Evolutionary conservation across 2,888 invertebrate species (phyloP).

Genomic region (Dryocosmus kuriphilus): DNA sequence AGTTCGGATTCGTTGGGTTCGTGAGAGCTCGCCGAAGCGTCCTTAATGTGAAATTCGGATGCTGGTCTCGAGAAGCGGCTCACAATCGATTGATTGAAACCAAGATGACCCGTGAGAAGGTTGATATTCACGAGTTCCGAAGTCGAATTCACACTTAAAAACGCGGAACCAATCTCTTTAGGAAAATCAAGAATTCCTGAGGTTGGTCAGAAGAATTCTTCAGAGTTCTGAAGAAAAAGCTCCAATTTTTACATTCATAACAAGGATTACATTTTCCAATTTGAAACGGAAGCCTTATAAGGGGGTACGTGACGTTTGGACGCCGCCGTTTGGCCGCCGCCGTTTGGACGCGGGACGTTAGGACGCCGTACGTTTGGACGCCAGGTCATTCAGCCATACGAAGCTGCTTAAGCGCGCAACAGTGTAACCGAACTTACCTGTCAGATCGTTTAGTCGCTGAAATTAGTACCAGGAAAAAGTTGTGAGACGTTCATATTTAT

Average conservation of each 20-base stretch:
- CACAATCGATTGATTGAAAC: conserved; percentile 21
- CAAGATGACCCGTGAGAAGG: conserved; percentile 32
- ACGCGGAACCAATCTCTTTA: conserved; percentile 13
- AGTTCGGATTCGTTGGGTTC: conserved; percentile 29
- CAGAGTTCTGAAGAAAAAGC: background rate
- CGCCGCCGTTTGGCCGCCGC: too few relatives aligned
- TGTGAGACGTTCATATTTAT: too few relatives aligned
- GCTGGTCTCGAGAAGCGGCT: conserved; percentile 22
- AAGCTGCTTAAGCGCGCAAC: too few relatives aligned
- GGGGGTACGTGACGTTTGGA: too few relatives aligned
- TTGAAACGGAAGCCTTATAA: background rate
- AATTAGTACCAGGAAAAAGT: too few relatives aligned
- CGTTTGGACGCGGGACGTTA: too few relatives aligned
- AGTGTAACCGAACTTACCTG: too few relatives aligned
- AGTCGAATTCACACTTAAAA: conserved; percentile 4
- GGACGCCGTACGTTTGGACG: too few relatives aligned
- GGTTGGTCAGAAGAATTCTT: background rate
- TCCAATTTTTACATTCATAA: background rate
- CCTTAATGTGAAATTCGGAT: conserved; percentile 35
- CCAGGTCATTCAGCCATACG: too few relatives aligned
- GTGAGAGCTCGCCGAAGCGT: conserved; percentile 15
- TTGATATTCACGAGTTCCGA: conserved; percentile 30
- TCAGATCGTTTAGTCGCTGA: too few relatives aligned
- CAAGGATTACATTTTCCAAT: background rate
- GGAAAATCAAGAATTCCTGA: background rate